phyloP scores from a whole-genome alignment of 2,797 vertebrate genomes.

The Prionace glauca region DNA sequence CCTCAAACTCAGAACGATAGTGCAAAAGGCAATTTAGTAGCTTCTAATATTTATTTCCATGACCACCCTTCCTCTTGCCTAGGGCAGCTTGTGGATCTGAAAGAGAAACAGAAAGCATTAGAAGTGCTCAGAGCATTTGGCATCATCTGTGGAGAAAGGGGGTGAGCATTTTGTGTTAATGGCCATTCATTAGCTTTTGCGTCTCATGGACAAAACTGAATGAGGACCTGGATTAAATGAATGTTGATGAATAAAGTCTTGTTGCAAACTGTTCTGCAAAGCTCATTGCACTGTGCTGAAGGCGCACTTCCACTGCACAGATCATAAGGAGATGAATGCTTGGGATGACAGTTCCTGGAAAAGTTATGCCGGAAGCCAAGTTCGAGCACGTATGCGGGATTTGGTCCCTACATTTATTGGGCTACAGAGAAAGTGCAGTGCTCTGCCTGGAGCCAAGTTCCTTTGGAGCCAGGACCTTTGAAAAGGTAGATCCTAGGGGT shows the following conservation, averaged over 20 bases:
- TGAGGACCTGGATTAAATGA: background rate
- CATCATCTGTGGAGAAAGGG: no score
- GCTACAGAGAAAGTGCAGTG: background rate
- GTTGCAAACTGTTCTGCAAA: background rate
- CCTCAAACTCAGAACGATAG: background rate
- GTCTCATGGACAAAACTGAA: background rate
- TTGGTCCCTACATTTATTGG: background rate
- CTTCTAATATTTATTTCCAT: background rate
- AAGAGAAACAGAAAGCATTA: no score
- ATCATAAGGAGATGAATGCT: background rate
- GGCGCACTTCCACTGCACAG: background rate
- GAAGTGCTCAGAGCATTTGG: no score
- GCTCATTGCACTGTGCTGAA: background rate
- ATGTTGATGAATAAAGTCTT: background rate
- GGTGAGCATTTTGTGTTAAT: no score
- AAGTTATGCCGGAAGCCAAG: background rate
- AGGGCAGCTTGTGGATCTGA: background rate
- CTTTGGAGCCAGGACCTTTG: no score
- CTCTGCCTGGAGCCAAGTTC: no score
- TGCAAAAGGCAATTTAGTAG: background rate
- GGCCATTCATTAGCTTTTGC: no score
- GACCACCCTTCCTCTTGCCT: background rate
- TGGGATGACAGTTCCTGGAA: background rate
- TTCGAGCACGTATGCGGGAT: background rate
- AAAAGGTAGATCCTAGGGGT: no score